Conservation (phyloP, 2,888 invertebrate species). For the Teleogryllus oceanicus region DNA sequence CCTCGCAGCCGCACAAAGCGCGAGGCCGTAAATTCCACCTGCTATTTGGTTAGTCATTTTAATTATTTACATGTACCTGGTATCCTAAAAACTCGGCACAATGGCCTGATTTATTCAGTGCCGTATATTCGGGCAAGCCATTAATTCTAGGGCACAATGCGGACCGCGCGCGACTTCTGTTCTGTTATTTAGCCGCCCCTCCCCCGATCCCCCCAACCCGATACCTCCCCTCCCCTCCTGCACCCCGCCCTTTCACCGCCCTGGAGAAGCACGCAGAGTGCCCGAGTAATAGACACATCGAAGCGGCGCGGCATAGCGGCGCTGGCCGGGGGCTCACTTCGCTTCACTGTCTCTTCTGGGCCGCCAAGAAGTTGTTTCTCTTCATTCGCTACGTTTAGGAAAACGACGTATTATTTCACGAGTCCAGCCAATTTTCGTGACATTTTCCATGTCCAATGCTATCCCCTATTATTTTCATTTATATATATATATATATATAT, state of each 20-base stretch:
- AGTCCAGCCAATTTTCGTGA: too few relatives aligned
- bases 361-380: too few relatives aligned
- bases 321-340: neutral
- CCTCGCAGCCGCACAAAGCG: neutral
- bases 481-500: too few relatives aligned
- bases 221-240: neutral
- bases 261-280: neutral
- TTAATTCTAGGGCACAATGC: constrained; percentile 7
- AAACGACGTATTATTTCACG: too few relatives aligned
- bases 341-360: neutral
- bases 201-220: neutral
- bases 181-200: constrained; percentile 9
- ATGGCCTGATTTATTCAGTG: constrained; percentile 18
- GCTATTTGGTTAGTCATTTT: constrained; percentile 18
- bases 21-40: neutral
- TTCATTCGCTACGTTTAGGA: too few relatives aligned
- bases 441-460: too few relatives aligned
- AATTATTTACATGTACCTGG: constrained; percentile 18
- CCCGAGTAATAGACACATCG: neutral
- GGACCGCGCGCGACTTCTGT: constrained; percentile 7
- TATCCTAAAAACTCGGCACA: constrained; percentile 18
- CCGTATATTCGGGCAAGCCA: neutral
- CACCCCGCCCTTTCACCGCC: neutral
- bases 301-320: neutral
- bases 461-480: too few relatives aligned